Conservation (phyloP, 2,888 invertebrate species). For the Asteroscopus sphinx region DNA sequence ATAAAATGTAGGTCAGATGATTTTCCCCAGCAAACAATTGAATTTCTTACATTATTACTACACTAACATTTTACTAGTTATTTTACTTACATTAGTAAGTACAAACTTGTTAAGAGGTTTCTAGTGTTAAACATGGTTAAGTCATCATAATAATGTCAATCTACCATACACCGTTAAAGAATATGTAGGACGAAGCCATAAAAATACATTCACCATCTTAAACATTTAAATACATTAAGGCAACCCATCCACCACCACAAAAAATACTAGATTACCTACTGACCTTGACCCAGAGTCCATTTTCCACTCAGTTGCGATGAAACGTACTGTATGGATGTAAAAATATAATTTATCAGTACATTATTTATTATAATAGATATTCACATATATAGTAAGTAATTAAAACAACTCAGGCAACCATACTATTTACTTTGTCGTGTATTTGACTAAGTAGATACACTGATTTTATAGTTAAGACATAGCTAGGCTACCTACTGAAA, state of each 20-base stretch:
- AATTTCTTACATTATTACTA: too few relatives aligned
- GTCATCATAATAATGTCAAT: too few relatives aligned
- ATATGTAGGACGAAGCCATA: constrained; percentile 19
- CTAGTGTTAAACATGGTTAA: too few relatives aligned
- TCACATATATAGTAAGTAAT: constrained; percentile 46
- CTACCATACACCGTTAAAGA: constrained; percentile 7
- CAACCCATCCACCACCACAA: constrained; percentile 66
- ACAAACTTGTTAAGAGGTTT: too few relatives aligned
- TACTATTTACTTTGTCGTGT: constrained; percentile 12
- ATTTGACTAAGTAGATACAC: constrained; percentile 3
- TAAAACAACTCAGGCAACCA: constrained; percentile 39
- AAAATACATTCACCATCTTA: constrained; percentile 39
- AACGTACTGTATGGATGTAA: constrained; percentile 71
- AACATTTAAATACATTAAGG: constrained; percentile 12
- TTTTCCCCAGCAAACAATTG: too few relatives aligned
- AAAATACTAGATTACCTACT: constrained; percentile 63
- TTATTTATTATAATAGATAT: constrained; percentile 45
- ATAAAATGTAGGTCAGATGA: too few relatives aligned
- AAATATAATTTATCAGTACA: constrained; percentile 54
- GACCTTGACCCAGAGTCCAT: constrained; percentile 72
- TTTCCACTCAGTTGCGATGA: constrained; percentile 71
- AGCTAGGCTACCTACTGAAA: too few relatives aligned
- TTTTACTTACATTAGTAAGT: too few relatives aligned
- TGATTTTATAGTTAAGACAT: too few relatives aligned
- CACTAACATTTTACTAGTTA: too few relatives aligned